Evolutionary conservation across 2,888 invertebrate species (phyloP), one percentile per base, ranked within the genome.

Genomic region (Morinoia aosen): DNA sequence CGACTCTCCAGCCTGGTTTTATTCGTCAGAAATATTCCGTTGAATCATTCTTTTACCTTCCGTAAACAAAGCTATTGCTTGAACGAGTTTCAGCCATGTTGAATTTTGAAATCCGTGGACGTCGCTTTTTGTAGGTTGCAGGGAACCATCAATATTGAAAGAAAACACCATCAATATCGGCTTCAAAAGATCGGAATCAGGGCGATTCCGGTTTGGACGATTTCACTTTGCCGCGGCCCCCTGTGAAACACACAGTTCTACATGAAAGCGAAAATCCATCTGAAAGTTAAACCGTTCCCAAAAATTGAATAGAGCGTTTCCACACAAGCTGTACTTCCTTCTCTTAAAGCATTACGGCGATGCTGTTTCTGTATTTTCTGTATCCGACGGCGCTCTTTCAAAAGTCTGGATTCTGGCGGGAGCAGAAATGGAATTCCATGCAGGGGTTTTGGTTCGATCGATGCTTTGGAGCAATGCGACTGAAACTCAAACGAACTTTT

Each of bases 401-500:
- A 76, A 76, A 76, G 76, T 76, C 76, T 33, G 33, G 76, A 76
- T 19, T 76, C 33, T 76, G 76, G 76, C 76, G 16, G 19, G 19
- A 76, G 0, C 76, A 76, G 76, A 76, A 76, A 76, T 76, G 76
- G 76, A 76, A 76, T 76, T 76, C 76, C 76, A 76, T 76, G 33
- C 76, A 76, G 76, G 10, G 76, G 8, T 76, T 76, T 76, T 19
- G 61, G 61, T 61, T 61, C 61, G 76, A 33, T 76, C 76, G 76
- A 76, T 76, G 25, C 19, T 33, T 33, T 76, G 25, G 76, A 93
- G 57, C 93, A 93, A 57, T 57, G 48, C 93, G 93, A 93, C 93
- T 57, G 33, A 57, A 93, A 57, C 93, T 93, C 93, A 93, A 56
- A 76, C 48, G 93, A 93, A 93, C 93, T 93, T 93, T 93, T 93